A percentile compares a stretch with the other conserved stretches of the same genome.
phyloP scores from a whole-genome alignment of 37 sponge, comb jelly and placozoan species.

The Tethya wilhelma region DNA sequence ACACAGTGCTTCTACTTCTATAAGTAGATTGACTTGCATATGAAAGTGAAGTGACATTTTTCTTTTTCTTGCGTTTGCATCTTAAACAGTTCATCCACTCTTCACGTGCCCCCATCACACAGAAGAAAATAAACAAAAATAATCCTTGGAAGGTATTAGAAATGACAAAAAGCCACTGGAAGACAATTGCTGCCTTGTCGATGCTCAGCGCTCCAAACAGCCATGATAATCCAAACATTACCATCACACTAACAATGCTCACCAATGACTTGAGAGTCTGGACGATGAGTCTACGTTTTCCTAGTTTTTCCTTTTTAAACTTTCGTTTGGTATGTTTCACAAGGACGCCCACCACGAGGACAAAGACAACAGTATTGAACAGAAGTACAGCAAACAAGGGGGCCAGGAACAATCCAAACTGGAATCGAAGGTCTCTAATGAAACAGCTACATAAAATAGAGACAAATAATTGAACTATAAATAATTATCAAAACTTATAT shows the following conservation, averaged over 20 bases:
- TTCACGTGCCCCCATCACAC: conserved; percentile 43
- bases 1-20: too few species aligned
- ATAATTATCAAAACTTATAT: not conserved
- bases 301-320: conserved; percentile 3
- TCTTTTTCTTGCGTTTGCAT: too few species aligned
- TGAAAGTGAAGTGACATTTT: too few species aligned
- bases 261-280: conserved; percentile 4
- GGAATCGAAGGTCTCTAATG: conserved; percentile 24
- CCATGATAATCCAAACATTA: conserved; percentile 69
- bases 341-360: conserved; percentile 33
- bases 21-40: too few species aligned
- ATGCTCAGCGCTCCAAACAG: conserved; percentile 65
- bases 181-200: conserved; percentile 10
- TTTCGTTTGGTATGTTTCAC: conserved; percentile 23
- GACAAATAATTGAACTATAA: not conserved
- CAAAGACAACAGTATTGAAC: conserved; percentile 46
- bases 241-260: conserved; percentile 45
- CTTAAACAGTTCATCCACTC: conserved; percentile 58
- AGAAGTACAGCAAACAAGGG: conserved; percentile 37
- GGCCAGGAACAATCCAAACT: conserved; percentile 46
- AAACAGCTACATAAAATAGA: conserved; percentile 43
- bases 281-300: not conserved
- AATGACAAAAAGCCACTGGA: conserved; percentile 68
- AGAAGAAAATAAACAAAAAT: conserved; percentile 62
- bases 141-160: conserved; percentile 68